Evolutionary conservation across 2,797 vertebrate genomes (phyloP).

Genomic region (Helostoma temminkii): DNA sequence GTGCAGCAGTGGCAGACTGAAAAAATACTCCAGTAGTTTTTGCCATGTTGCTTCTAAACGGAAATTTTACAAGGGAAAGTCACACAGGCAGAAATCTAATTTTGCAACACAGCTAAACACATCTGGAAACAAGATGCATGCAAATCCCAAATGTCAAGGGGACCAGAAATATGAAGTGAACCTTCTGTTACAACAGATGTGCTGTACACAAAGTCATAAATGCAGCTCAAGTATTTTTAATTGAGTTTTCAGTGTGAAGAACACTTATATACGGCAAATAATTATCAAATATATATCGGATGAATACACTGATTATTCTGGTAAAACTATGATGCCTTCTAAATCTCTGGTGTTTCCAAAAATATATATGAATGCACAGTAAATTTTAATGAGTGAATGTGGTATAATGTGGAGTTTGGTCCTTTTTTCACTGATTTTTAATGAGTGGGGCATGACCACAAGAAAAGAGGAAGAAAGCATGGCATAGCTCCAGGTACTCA

Average conservation of each 20-base stretch:
- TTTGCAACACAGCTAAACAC: slow-evolving; percentile 47
- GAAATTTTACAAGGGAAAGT: slow-evolving; percentile 33
- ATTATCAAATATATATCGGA: slow-evolving; percentile 45
- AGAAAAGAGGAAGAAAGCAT: slow-evolving; percentile 12
- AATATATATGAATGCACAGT: neutral
- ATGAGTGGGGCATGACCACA: neutral
- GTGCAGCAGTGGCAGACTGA: neutral
- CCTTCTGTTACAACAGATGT: slow-evolving; percentile 64
- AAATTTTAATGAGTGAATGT: slow-evolving; percentile 10
- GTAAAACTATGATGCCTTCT: neutral
- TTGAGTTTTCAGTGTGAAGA: slow-evolving; percentile 43
- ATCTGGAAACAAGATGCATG: slow-evolving; percentile 55
- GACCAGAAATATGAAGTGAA: slow-evolving; percentile 44
- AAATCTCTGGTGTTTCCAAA: neutral
- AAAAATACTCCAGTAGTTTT: neutral
- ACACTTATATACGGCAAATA: too few relatives aligned
- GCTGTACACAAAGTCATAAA: slow-evolving; percentile 42
- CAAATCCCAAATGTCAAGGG: slow-evolving; percentile 55
- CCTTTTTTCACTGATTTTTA: neutral
- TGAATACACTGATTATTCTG: slow-evolving; percentile 18
- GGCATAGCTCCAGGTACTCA: slow-evolving; percentile 7
- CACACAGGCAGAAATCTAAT: slow-evolving; percentile 49
- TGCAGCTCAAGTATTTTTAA: slow-evolving; percentile 57
- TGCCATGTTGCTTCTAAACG: slow-evolving; percentile 8
- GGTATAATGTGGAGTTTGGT: neutral